Base-by-base conservation (phyloP, 2,113 vertebrate species). In the Neolamprologus falcicula region DNA sequence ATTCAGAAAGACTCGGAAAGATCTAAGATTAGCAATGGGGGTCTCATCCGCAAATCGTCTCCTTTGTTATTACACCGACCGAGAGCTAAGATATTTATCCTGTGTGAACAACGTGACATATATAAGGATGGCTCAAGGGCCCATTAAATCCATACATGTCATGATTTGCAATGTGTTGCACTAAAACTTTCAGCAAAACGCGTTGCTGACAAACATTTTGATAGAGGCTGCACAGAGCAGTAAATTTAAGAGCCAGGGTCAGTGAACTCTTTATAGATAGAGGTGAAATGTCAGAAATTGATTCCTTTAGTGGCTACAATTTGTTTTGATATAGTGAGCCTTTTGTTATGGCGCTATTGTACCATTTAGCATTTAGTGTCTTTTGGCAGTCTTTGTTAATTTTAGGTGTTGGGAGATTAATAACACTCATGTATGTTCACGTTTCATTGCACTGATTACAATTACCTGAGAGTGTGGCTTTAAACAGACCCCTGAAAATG, bases 201-300 rank as follows among this genome's bases (percentile, higher is more conserved):
- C 24, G 33, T 83, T 47, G 85, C 90, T 90, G 93, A 95, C 94
- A 93, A 94, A 92, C 92, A 89, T 82, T 89, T 92, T 95, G 94
- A 95, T 92, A 88, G 94, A 92, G 89, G 88, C 90, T 47, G 84
- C 19, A 47, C 90, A 82, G 76, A 47, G 94, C 92, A 66, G 88
- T 96, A 96, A 95, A 96, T 97, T 94, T 93, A 83, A 92, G 86
- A 79, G 90, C 86, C 86, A 92, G 92, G 94, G 96, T 96, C 95
- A 91, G 83, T 92, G 92, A 95, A 96, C 90, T 90, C 92, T 92
- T 79, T 61, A 57, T 87, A 93, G 90, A 94, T 94, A 35, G 95
- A 90, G 95, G 96, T 96, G 93, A 96, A 94, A 93, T 95, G 95
- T 96, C 94, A 96, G 93, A 94, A 95, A 96, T 96, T 89, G 92